These are phyloP conservation scores for Drosophila ercepeae DNA, from an alignment of 1,140 invertebrate genomes.

Conservation along the genomic window DNA sequence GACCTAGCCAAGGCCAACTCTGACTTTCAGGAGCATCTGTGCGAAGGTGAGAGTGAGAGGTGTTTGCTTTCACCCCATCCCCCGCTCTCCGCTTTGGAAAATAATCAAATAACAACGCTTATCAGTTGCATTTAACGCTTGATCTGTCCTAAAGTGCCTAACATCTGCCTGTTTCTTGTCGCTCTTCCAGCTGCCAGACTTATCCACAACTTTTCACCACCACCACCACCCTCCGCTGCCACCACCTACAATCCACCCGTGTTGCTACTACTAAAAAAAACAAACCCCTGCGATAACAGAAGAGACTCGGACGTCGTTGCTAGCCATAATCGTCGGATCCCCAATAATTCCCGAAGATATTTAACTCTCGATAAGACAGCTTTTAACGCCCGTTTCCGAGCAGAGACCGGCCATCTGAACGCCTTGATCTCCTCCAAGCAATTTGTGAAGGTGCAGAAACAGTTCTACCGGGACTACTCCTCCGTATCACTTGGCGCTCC, in stretches of 20 bases:
- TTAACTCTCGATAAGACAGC: constrained; percentile 55
- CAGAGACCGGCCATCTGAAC: constrained; percentile 77
- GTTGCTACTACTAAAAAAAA: constrained; percentile 32
- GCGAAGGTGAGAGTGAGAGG: constrained; percentile 68
- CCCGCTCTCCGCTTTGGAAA: not conserved
- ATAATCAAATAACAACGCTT: constrained; percentile 49
- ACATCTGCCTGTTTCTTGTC: constrained; percentile 16
- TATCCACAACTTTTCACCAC: constrained; percentile 30
- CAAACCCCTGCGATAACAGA: constrained; percentile 27
- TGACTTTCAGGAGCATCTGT: constrained; percentile 80
- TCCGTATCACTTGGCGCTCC: constrained; percentile 63
- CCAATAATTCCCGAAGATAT: constrained; percentile 4
- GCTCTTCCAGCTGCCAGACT: constrained; percentile 52
- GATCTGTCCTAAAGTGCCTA: constrained; percentile 16
- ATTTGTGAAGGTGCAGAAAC: constrained; percentile 79
- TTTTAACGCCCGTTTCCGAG: constrained; percentile 49
- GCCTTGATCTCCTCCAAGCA: constrained; percentile 73
- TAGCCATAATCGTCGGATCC: constrained; percentile 34
- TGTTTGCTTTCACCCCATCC: not conserved
- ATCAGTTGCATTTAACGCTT: constrained; percentile 47
- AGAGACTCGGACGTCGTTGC: constrained; percentile 25
- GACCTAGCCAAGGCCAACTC: constrained; percentile 75
- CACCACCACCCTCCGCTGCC: constrained; percentile 10
- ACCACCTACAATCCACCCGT: constrained; percentile 21
- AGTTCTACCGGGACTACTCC: constrained; percentile 78